Conservation (phyloP, 2,113 vertebrate genomes). For the Aphelocoma coerulescens region DNA sequence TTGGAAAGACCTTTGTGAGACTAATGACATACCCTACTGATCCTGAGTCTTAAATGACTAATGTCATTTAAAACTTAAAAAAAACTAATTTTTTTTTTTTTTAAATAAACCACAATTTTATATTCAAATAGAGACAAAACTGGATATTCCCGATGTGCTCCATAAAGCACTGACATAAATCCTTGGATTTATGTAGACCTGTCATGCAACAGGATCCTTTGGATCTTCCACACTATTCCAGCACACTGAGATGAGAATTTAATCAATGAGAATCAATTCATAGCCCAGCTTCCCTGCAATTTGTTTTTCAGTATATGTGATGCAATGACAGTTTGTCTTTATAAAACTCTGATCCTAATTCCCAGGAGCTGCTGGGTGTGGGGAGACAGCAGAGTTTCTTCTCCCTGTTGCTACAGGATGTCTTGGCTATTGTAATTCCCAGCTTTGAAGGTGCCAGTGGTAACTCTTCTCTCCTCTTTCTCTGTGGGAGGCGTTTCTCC, state of each 20-base stretch:
- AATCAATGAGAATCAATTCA: constrained; percentile 49
- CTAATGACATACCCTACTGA: neutral
- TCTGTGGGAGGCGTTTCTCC: neutral
- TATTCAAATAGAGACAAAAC: neutral
- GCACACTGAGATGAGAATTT: constrained; percentile 1
- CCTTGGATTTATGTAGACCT: constrained; percentile 34
- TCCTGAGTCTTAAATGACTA: neutral
- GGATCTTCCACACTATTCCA: constrained; percentile 17
- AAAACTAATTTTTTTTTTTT: too few relatives aligned
- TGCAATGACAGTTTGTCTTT: neutral
- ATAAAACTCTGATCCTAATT: neutral
- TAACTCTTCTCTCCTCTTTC: neutral
- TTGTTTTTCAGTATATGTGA: constrained; percentile 27
- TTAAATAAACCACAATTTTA: neutral
- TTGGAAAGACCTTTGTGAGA: neutral
- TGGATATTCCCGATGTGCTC: neutral
- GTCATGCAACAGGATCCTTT: constrained; percentile 26
- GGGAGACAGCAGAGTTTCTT: neutral
- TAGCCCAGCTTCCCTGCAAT: constrained; percentile 16
- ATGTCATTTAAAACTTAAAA: too few relatives aligned
- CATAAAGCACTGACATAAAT: neutral
- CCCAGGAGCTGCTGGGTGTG: neutral
- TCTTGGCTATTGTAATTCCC: neutral
- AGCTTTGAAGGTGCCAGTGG: neutral
- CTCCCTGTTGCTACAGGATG: neutral